Evolutionary conservation across 2,888 invertebrate species (phyloP).

Genomic region (Alcis repandata): DNA sequence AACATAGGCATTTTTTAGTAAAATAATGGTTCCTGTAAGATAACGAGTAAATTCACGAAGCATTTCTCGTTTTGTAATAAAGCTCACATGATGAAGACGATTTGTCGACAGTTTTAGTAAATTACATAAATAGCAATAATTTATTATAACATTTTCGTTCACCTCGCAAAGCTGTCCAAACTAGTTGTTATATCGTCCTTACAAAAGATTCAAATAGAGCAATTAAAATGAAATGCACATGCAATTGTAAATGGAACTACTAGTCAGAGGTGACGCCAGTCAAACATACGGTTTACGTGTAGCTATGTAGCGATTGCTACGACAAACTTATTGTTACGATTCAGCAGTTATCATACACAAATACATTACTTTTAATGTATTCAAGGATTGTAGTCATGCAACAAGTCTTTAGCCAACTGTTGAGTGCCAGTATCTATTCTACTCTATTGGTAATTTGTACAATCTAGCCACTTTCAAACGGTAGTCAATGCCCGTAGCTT

Average conservation of each 20-base stretch:
- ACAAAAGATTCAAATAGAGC: too few species aligned
- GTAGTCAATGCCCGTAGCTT: constrained; percentile 34
- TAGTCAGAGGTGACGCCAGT: background rate
- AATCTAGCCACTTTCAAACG: constrained; percentile 48
- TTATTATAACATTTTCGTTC: too few species aligned
- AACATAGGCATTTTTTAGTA: too few species aligned
- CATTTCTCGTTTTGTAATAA: too few species aligned
- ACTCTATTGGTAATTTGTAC: constrained; percentile 22
- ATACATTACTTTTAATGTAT: constrained; percentile 68
- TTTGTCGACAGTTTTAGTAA: too few species aligned
- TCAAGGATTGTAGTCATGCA: constrained; percentile 71
- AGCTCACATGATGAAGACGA: too few species aligned
- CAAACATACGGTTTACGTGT: too few species aligned
- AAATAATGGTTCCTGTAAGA: too few species aligned
- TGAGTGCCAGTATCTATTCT: constrained; percentile 60
- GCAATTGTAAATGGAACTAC: background rate
- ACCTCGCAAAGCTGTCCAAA: too few species aligned
- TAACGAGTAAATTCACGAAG: too few species aligned
- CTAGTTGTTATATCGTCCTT: too few species aligned
- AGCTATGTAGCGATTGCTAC: background rate
- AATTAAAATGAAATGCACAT: background rate
- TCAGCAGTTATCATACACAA: constrained; percentile 32
- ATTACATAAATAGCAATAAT: too few species aligned
- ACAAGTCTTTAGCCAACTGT: constrained; percentile 83
- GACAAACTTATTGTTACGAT: constrained; percentile 27